Percentiles rank a stretch among this genome's conserved stretches.
Evolutionary conservation across 2,888 invertebrate genomes (phyloP).

Genomic region (Glyphotaelius pellucidus): DNA sequence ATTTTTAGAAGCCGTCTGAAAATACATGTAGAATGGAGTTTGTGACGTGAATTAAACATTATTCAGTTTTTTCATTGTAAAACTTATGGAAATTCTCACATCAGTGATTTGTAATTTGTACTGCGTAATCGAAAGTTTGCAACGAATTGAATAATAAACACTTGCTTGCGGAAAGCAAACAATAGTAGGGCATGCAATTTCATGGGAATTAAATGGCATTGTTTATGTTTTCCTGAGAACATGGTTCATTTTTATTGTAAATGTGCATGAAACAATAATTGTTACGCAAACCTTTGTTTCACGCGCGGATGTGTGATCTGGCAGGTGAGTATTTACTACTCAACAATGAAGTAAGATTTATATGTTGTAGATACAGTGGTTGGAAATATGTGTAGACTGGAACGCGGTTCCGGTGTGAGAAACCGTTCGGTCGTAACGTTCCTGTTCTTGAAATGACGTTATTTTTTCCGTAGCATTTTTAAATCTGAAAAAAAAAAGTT

Average conservation of each 20-base stretch:
- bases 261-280: constrained; percentile 19
- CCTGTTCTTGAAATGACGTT: too few relatives aligned
- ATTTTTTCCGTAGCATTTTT: too few relatives aligned
- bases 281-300: constrained; percentile 16
- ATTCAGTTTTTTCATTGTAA: background rate
- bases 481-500: background rate
- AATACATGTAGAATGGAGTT: too few relatives aligned
- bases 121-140: constrained; percentile 31
- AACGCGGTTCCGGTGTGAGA: background rate
- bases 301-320: background rate
- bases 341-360: background rate
- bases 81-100: background rate
- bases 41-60: too few relatives aligned
- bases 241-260: constrained; percentile 13
- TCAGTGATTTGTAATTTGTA: background rate
- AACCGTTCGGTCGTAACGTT: too few relatives aligned
- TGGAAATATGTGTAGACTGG: background rate
- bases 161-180: constrained; percentile 23
- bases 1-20: too few relatives aligned
- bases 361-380: background rate
- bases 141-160: constrained; percentile 21
- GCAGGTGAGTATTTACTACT: background rate
- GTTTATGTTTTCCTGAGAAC: constrained; percentile 28
- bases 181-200: constrained; percentile 32
- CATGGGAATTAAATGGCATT: constrained; percentile 29